These are phyloP conservation scores for Amiota communis DNA, from an alignment of 2,888 invertebrate species.

Conservation along the genomic window DNA sequence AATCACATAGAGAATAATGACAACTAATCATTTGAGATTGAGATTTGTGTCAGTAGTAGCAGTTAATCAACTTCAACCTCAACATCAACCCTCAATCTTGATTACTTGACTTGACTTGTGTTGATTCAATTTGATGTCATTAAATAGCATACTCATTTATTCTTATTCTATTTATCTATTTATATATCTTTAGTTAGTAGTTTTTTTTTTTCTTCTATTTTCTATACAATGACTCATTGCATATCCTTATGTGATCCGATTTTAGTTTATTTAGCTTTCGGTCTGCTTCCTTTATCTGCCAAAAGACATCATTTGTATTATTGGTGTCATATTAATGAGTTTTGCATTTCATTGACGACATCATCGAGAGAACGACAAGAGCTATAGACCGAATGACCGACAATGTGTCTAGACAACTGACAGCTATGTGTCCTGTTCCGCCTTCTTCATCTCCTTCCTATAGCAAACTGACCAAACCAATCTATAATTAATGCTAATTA, in stretches of 20 bases:
- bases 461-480: neutral
- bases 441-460: no score
- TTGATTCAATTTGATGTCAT: neutral
- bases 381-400: no score
- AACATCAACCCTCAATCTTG: neutral
- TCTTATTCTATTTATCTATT: neutral
- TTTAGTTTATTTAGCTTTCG: conserved; percentile 4
- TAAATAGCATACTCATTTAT: neutral
- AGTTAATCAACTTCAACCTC: neutral
- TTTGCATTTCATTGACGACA: neutral
- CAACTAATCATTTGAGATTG: neutral
- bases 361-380: neutral
- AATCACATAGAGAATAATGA: neutral
- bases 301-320: neutral
- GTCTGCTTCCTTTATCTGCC: conserved; percentile 1
- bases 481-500: conserved; percentile 16
- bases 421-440: neutral
- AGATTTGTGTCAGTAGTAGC: neutral
- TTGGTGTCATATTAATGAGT: neutral
- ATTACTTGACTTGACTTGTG: neutral
- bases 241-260: neutral
- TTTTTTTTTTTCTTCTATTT: no score
- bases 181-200: neutral
- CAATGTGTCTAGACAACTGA: no score
- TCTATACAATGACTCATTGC: neutral